phyloP scores from a whole-genome alignment of 2,888 invertebrate species.

The Andrena chrysosceles region DNA sequence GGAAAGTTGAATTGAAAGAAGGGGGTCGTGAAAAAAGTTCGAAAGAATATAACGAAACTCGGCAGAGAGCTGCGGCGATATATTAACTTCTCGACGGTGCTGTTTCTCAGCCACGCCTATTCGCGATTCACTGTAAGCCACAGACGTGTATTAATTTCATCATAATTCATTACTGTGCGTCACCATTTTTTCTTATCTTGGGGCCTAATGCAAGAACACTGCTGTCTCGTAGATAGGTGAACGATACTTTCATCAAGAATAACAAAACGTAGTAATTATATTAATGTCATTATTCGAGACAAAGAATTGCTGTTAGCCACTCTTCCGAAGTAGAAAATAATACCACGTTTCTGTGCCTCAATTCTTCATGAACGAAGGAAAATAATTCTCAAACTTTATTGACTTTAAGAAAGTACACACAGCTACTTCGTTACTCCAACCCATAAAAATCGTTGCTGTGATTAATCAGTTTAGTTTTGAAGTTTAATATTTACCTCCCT shows the following conservation, averaged over 20 bases:
- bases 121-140: conserved; percentile 44
- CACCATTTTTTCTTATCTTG: background rate
- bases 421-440: no score
- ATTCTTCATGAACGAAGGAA: no score
- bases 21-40: conserved; percentile 23
- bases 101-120: conserved; percentile 46
- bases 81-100: conserved; percentile 45
- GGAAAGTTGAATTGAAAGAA: background rate
- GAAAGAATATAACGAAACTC: conserved; percentile 30
- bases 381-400: no score
- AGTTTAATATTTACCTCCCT: no score
- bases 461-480: no score
- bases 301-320: no score
- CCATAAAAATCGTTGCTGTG: no score
- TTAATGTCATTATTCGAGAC: background rate
- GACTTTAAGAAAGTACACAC: no score
- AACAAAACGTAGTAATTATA: no score
- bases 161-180: conserved; percentile 11
- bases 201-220: background rate
- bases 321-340: no score
- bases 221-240: background rate
- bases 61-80: conserved; percentile 10
- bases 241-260: no score
- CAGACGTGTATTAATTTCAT: conserved; percentile 32
- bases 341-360: no score